Evolutionary conservation across 2,888 invertebrate genomes (phyloP), one percentile per base, ranked within the genome.

Genomic region (Noctua janthe): DNA sequence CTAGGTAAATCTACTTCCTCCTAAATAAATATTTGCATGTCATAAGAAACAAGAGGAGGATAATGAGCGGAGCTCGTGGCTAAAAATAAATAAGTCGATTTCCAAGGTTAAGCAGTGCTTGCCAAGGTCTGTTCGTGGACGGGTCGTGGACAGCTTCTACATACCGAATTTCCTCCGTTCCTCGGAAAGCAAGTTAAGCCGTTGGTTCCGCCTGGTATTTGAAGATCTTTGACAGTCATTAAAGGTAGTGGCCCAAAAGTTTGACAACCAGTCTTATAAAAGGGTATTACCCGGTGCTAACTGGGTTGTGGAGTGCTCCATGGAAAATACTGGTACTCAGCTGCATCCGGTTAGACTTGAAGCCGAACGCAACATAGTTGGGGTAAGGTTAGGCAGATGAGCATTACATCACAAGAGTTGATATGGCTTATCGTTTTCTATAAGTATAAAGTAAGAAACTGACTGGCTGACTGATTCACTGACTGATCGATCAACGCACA

Each of bases 1-100:
- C 8, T n/a, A 64, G 29, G 39, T 64, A 64, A 77, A 23, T 6
- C 1, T n/a, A 35, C 35, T 49, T 62, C 49, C 76, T 49, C 7
- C 23, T 74, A 47, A 29, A 35, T 76, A 43, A 74, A 76, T 76
- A 75, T 75, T 56, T 54, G 23, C 43, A 51, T 23, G 35, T n/a
- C 29, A 13, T 29, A 15, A 13, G 29, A 10, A 11, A 23, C 8
- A 56, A 8, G 43, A 43, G 7, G 43, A 39, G 39, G 39, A 39
- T 39, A 13, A 54, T 23, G 35, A 64, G 35, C 17, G 20, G 35
- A 20, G 10, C 35, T 64, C 4, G 20, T 35, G 64, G 64, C 35
- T 17, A 35, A 64, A 64, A 62, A 62, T 62, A 62, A 59, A 62
- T 17, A 29, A 7, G 29, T 11, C 56, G n/a, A n/a, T n/a, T n/a